A percentile compares a stretch with the other conserved stretches of the same genome.
phyloP scores from a whole-genome alignment of 1,140 invertebrate species.

The Drosophila punjabiensis region DNA sequence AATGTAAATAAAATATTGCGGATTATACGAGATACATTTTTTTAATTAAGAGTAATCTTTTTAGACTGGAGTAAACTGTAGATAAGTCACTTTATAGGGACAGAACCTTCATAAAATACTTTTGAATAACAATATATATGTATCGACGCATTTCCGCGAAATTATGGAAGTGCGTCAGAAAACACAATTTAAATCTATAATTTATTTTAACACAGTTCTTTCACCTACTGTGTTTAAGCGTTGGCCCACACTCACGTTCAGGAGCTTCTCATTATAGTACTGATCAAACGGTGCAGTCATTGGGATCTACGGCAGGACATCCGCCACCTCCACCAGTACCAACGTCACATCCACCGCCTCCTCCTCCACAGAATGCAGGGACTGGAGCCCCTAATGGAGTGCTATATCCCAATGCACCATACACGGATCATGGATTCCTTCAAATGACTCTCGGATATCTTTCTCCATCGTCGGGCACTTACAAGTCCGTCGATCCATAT shows the following conservation, averaged over 20 bases:
- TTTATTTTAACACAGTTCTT: neutral
- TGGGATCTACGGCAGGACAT: constrained; percentile 39
- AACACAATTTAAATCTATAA: neutral
- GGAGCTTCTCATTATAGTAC: constrained; percentile 14
- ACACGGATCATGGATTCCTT: constrained; percentile 86
- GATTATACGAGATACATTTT: too few species aligned
- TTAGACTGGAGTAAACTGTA: too few species aligned
- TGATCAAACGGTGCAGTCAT: constrained; percentile 11
- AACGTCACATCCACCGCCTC: constrained; percentile 91
- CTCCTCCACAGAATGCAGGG: constrained; percentile 71
- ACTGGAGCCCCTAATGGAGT: constrained; percentile 48
- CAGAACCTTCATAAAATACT: neutral
- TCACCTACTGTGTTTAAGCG: neutral
- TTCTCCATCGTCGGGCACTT: constrained; percentile 87
- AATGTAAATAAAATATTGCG: too few species aligned
- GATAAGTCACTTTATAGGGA: too few species aligned
- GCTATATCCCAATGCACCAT: constrained; percentile 85
- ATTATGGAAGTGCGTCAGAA: neutral
- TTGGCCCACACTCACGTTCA: constrained; percentile 15
- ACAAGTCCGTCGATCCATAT: constrained; percentile 89
- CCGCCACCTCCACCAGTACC: constrained; percentile 80
- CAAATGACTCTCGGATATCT: constrained; percentile 89
- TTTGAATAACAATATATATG: neutral
- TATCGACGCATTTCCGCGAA: neutral
- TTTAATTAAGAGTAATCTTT: too few species aligned